Base-by-base conservation (phyloP, 2,888 invertebrate species). In the Chrysotoxum bicinctum region DNA sequence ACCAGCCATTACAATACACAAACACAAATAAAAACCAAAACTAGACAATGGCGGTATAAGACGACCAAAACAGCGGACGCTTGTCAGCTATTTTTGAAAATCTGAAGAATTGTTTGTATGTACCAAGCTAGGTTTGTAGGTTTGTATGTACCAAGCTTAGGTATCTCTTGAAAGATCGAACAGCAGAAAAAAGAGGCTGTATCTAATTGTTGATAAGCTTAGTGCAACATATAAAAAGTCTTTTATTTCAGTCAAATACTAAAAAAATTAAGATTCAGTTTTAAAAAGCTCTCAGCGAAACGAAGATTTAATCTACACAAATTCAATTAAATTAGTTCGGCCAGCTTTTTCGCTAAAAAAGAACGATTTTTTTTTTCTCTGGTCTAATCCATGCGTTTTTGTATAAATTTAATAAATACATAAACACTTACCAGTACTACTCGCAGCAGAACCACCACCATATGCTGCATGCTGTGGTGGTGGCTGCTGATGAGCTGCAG, bases 401-500 rank as follows among this genome's bases (percentile, higher is more conserved):
- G 14, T 12, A 12, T 37, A 37, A 10, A 35, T 35, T 10, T 10
- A 10, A 37, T 40, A n/a, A n/a, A 43, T 10, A 30, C 10, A 48
- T 35, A 26, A 68, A 3, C 8, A 60, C 93, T 77, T 90, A 95
- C 95, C 95, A 89, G 95, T 95, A 87, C 95, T 92, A 87, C 93
- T 93, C 79, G 94, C 93, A 87, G 94, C 93, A 19, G 88, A 87
- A 23, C 88, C 88, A 88, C 95, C 93, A 89, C 93, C 92, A 90
- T 95, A 93, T 88, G 94, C 91, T 88, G 94, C 91, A 92, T 96
- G 95, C 88, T 95, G 94, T 88, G 94, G 91, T 87, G 93, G 93
- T 88, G 96, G 95, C 90, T 96, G 96, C 88, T 96, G 95, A 89
- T 96, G 96, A 21, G 96, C 96, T 48, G 96, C 96, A 32, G 96